Base-by-base conservation (phyloP, 2,797 vertebrate genomes). In the Pitangus sulphuratus region DNA sequence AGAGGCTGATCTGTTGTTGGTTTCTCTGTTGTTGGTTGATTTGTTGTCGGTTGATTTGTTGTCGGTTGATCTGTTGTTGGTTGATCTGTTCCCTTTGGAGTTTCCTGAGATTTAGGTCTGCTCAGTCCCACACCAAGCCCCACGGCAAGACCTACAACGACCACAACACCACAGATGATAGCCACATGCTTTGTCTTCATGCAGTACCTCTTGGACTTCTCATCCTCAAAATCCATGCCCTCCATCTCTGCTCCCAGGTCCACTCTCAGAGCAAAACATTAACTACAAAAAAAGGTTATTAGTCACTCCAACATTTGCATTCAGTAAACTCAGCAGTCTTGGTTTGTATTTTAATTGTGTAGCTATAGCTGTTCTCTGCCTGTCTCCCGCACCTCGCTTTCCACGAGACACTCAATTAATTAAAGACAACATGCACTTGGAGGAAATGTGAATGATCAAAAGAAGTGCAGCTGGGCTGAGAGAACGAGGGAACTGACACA, bases 71-170 rank as follows among this genome's bases (percentile, higher is more conserved):
- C 93, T 16, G 84, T 26, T 33, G 90, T 64, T 83, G 83, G 84
- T 26, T 61, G 53, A 5, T 44, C 93, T 16, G 84, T 26, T 33
- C 9, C 81, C 2, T 3, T 87, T 19, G 89, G 11, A 86, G 50
- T 9, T 15, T 89, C 12, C 54, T 94, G 96, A 7, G 90, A 24
- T 64, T 94, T 81, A 39, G 98, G 93, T 81, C 93, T 93, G 75
- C 97, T 98, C 89, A 99, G 93, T 91, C 99, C 99, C 87, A 99
- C 98, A 0, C 98, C 98, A 3, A 99, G 98, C 7, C 99, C 99
- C 82, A 99, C 98, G 0, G 98, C 98, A 88, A 99, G 62, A 30
- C 98, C 98, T n/a, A 98, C 98, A 14, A 96, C 75, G 30, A 96
- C 97, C 82, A 99, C 97, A 0, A 95, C 93, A 0, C 79, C 98